phyloP scores from a whole-genome alignment of 2,113 vertebrate species.

The Austrofundulus limnaeus region DNA sequence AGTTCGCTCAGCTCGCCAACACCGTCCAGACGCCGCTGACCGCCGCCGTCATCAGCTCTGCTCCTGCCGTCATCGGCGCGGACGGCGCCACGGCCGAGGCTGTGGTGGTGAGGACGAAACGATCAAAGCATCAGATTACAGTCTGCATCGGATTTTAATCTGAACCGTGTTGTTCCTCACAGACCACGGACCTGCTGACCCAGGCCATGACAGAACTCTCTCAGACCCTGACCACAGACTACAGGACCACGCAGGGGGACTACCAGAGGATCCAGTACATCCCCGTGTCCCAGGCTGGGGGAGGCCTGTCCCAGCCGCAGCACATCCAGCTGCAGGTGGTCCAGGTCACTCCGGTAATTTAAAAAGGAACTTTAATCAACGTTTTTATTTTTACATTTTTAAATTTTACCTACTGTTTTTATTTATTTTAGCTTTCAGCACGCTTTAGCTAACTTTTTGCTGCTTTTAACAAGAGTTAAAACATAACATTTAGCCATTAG shows the following conservation, averaged over 20 bases:
- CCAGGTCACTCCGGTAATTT: conserved; percentile 92
- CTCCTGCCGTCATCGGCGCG: conserved; percentile 85
- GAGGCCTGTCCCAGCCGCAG: conserved; percentile 86
- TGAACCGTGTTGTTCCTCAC: conserved; percentile 9
- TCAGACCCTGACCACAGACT: conserved; percentile 94
- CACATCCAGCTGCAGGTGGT: conserved; percentile 98
- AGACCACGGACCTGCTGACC: conserved; percentile 96
- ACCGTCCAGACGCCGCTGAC: conserved; percentile 84
- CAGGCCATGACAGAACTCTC: conserved; percentile 99
- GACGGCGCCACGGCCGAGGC: conserved; percentile 87
- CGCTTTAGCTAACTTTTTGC: no score
- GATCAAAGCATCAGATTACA: no score
- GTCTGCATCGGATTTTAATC: no score
- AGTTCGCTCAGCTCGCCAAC: conserved; percentile 86
- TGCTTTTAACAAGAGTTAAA: no score
- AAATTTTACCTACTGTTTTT: no score
- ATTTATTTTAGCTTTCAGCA: no score
- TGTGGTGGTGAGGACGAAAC: conserved; percentile 86
- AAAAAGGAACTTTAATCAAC: no score
- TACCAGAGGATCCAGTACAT: conserved; percentile 98
- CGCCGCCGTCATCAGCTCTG: conserved; percentile 85
- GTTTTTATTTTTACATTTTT: no score
- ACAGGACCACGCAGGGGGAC: conserved; percentile 90
- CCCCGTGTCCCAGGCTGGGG: conserved; percentile 88
- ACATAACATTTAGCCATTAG: no score